Evolutionary conservation across 1,140 invertebrate species (phyloP), one percentile per base, ranked within the genome.

Genomic region (Drosophila kanapiae): DNA sequence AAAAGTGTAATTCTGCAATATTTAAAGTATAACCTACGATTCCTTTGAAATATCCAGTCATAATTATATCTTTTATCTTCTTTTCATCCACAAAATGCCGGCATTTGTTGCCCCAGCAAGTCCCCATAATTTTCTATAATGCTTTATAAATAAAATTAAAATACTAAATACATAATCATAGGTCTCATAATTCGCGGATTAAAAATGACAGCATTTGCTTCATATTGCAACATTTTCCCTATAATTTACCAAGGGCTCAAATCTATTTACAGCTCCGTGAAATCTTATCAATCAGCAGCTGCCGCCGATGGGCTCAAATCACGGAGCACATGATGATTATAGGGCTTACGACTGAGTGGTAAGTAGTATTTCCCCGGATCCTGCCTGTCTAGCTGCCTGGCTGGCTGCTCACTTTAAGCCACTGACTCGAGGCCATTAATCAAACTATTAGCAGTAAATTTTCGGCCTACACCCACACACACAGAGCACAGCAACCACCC

Each of bases 371-470:
- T 68, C 49, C 49, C 13, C 58, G 58, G 65, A 61, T 68, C 58
- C 60, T 16, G 38, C n/a, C n/a, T n/a, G n/a, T n/a, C n/a, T n/a
- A n/a, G 38, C 38, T 40, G 14, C 23, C 23, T 23, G 23, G 45
- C 56, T 31, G 65, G 59, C 45, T 87, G 78, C 67, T 83, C 82
- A 83, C 67, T 83, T 84, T 57, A 56, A 65, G 72, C 74, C 74
- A 54, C 38, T 58, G 70, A 62, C 74, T 77, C 63, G 38, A 60
- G 77, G 58, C 91, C 87, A 92, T 92, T 92, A 92, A 92, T 92
- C 91, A 92, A 92, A 92, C 91, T 92, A 92, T 92, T 92, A 92
- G 84, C 88, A 81, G 78, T 59, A 84, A 80, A 84, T 84, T 77
- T 72, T 74, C 68, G 43, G 43, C 70, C 67, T 51, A 33, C 69